phyloP scores from a whole-genome alignment of 2,888 invertebrate species.

The Limnephilus auricula region DNA sequence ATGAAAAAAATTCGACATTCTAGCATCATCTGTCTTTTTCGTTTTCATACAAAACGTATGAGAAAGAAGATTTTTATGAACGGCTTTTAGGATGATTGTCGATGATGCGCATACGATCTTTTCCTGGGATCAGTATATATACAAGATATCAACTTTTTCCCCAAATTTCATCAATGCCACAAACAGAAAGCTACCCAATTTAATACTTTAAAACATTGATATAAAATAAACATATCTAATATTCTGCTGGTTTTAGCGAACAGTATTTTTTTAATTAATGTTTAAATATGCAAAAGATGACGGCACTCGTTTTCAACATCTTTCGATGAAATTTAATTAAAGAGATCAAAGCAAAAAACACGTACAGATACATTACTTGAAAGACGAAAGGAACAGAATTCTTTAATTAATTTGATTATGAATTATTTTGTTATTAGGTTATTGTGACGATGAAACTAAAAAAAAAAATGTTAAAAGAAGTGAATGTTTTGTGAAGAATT shows the following conservation, averaged over 20 bases:
- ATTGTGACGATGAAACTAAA: not conserved
- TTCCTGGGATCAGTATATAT: too few relatives aligned
- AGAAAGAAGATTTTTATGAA: too few relatives aligned
- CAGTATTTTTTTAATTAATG: not conserved
- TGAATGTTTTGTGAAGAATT: not conserved
- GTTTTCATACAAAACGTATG: too few relatives aligned
- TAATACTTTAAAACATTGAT: not conserved
- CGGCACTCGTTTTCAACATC: not conserved
- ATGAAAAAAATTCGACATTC: too few relatives aligned
- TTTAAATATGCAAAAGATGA: not conserved
- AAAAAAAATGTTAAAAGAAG: not conserved
- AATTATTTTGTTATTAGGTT: too few relatives aligned
- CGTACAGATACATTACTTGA: not conserved
- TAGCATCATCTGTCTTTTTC: too few relatives aligned
- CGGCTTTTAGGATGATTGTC: too few relatives aligned
- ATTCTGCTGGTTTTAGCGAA: not conserved
- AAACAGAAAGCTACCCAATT: not conserved
- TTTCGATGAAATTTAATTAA: not conserved
- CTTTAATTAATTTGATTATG: too few relatives aligned
- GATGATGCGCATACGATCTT: too few relatives aligned
- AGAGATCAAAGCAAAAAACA: not conserved
- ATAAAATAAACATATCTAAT: not conserved
- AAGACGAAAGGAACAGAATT: too few relatives aligned
- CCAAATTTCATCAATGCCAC: not conserved
- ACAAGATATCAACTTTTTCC: not conserved